phyloP scores from a whole-genome alignment of 2,113 vertebrate genomes.

The Verasper variegatus region DNA sequence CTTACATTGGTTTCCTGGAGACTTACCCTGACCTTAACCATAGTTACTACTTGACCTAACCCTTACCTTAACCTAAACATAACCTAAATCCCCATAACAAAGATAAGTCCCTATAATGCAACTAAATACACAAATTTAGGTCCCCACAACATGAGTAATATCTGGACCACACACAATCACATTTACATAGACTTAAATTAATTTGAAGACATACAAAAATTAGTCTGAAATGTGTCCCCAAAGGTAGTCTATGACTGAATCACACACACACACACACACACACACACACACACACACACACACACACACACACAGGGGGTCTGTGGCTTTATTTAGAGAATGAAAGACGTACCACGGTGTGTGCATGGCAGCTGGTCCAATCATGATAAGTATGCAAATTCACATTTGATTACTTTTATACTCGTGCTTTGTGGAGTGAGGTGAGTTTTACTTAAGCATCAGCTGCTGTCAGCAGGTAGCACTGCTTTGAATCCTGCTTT shows the following conservation, averaged over 20 bases:
- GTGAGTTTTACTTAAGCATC: constrained; percentile 56
- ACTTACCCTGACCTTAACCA: background rate
- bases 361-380: constrained; percentile 51
- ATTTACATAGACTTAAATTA: background rate
- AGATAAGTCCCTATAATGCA: background rate
- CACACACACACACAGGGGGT: constrained; percentile 13
- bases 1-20: background rate
- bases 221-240: too few species aligned
- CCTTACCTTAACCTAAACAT: background rate
- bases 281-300: background rate
- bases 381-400: constrained; percentile 71
- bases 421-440: constrained; percentile 49
- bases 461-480: constrained; percentile 66
- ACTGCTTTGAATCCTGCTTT: constrained; percentile 36
- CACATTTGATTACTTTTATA: constrained; percentile 63
- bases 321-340: constrained; percentile 42
- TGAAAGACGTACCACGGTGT: constrained; percentile 38
- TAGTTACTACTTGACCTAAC: background rate
- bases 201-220: too few species aligned
- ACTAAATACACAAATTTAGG: background rate
- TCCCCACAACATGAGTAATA: background rate
- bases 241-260: too few species aligned
- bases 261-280: too few species aligned
- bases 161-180: background rate
- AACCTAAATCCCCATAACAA: background rate